phyloP scores from a whole-genome alignment of 2,113 vertebrate genomes.

The Menura novaehollandiae region DNA sequence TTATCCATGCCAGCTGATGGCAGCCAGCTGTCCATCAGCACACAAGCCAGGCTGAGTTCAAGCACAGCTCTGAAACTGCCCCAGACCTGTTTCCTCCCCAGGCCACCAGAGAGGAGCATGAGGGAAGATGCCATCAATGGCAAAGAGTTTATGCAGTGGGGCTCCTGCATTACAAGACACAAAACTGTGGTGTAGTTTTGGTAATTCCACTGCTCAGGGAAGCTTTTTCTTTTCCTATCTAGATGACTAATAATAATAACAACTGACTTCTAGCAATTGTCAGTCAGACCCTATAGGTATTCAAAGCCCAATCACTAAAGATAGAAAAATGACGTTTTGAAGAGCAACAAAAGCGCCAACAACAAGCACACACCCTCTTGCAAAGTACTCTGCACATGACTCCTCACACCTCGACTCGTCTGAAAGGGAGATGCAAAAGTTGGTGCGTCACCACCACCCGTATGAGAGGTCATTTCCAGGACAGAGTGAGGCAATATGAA shows the following conservation, averaged over 20 bases:
- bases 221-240: background rate
- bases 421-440: background rate
- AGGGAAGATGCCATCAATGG: background rate
- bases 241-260: background rate
- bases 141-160: background rate
- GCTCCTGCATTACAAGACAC: background rate
- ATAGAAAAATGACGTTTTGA: background rate
- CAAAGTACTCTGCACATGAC: background rate
- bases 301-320: background rate
- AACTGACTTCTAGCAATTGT: background rate
- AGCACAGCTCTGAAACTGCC: background rate
- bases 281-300: background rate
- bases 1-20: background rate
- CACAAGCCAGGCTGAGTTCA: fast-evolving
- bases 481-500: background rate
- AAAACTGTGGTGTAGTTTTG: background rate
- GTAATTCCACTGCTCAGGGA: background rate
- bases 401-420: fast-evolving
- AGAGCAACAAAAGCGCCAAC: background rate
- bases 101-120: fast-evolving
- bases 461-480: conserved; percentile 41
- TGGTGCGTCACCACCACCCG: background rate
- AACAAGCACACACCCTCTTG: background rate
- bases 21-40: background rate
- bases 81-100: background rate